Base-by-base conservation (phyloP, 2,888 invertebrate genomes). In the Osedax frankpressi region DNA sequence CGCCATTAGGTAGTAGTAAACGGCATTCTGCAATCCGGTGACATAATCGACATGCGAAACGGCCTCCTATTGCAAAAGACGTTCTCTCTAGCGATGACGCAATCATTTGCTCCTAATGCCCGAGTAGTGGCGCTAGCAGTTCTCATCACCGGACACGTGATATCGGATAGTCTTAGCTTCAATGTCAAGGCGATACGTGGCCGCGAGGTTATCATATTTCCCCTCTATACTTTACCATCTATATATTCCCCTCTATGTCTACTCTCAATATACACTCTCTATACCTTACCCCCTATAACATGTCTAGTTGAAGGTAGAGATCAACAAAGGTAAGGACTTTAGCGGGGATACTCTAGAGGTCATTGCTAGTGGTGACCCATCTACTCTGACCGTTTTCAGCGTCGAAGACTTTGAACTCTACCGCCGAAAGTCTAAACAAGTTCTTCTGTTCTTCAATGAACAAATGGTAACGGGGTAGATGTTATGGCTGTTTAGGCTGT, bases 331-430 rank as follows among this genome's bases (percentile, higher is more conserved):
- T 76, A 95, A 95, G 84, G 93, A 93, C 72, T 89, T 94, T 76
- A 93, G 93, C 0, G 93, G 93, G 28, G 92, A 93, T 82, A 90
- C 91, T 74, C 92, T 95, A 0, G 95, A 95, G 85, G 90, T 95
- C 73, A 92, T 93, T 0, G 91, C 95, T 77, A 92, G 90, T 81
- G 94, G 94, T n/a, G 92, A 94, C 83, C 93, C 95, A 0, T 94
- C 95, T 14, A 90, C 94, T 0, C 93, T 92, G 84, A 93, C 95
- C 3, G 94, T 92, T 0, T 88, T 96, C n/a, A 92, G 93, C 0
- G 95, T 90, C 71, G 90, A 94, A 76, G 80, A 81, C 3, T 78
- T 80, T 75, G 81, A 82, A 74, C 74, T 82, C 29, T 69, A 69
- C 29, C 27, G 30, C 11, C 69, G 69, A 11, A 69, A 69, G 69